Conservation (phyloP, 2,888 invertebrate genomes). For the Diabrotica balteata region DNA sequence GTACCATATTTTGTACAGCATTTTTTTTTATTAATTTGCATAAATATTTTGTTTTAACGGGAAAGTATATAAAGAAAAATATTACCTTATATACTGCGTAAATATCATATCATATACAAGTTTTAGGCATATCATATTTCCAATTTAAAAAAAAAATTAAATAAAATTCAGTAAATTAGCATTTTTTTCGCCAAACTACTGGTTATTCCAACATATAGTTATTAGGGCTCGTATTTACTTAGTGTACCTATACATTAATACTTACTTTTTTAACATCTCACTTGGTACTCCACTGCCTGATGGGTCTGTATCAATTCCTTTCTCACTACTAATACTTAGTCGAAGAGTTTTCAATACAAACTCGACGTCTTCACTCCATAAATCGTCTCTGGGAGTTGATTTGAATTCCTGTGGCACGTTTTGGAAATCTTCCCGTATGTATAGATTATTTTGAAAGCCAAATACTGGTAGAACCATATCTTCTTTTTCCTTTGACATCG, state of each 20-base stretch:
- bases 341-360: conserved; percentile 39
- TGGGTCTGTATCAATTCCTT: not conserved
- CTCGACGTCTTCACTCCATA: conserved; percentile 56
- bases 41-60: too few relatives aligned
- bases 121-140: too few relatives aligned
- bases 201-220: too few relatives aligned
- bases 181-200: too few relatives aligned
- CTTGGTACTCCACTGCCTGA: not conserved
- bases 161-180: too few relatives aligned
- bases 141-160: too few relatives aligned
- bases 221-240: too few relatives aligned
- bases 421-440: conserved; percentile 57
- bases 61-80: too few relatives aligned
- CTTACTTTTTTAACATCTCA: conserved; percentile 6
- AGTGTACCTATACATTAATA: not conserved
- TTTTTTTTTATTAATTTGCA: too few relatives aligned
- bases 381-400: conserved; percentile 46
- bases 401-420: conserved; percentile 52
- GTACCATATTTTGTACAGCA: too few relatives aligned
- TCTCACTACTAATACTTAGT: conserved; percentile 15
- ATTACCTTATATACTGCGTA: too few relatives aligned
- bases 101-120: too few relatives aligned
- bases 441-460: conserved; percentile 52
- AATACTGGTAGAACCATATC: conserved; percentile 50
- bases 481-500: conserved; percentile 32